These are phyloP conservation scores for Danaus chrysippus DNA, from an alignment of 2,888 invertebrate genomes.

Conservation along the genomic window DNA sequence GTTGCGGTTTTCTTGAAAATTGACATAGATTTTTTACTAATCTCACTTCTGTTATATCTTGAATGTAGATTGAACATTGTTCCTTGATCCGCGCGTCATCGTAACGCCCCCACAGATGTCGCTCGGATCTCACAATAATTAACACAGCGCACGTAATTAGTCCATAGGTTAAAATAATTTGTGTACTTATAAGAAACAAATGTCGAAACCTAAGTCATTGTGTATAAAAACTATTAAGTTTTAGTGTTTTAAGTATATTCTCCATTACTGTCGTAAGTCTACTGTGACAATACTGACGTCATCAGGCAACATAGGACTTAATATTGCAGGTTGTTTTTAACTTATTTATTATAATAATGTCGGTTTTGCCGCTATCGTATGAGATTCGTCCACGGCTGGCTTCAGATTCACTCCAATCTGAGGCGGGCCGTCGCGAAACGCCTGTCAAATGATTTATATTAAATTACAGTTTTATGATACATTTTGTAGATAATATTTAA, in stretches of 20 bases:
- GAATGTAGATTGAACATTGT: conserved; percentile 54
- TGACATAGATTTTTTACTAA: conserved; percentile 66
- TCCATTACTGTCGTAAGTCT: conserved; percentile 74
- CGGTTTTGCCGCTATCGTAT: conserved; percentile 44
- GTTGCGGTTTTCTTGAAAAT: conserved; percentile 76
- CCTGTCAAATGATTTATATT: conserved; percentile 62
- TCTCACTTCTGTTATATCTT: conserved; percentile 51
- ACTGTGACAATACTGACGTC: conserved; percentile 68
- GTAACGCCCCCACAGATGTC: conserved; percentile 40
- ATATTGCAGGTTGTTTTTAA: conserved; percentile 63
- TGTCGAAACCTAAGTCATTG: conserved; percentile 80
- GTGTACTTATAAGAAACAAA: conserved; percentile 78
- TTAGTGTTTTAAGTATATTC: conserved; percentile 72
- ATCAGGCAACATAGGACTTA: conserved; percentile 69
- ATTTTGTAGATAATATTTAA: conserved; percentile 62
- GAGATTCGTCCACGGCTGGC: conserved; percentile 36
- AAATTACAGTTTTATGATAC: conserved; percentile 61
- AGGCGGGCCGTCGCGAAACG: conserved; percentile 41
- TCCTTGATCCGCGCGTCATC: conserved; percentile 50
- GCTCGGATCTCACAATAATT: conserved; percentile 47
- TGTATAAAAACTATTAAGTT: conserved; percentile 76
- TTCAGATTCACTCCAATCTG: conserved; percentile 42
- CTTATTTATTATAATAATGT: conserved; percentile 70
- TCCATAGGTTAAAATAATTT: conserved; percentile 67
- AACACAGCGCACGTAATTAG: conserved; percentile 70